phyloP scores from a whole-genome alignment of 2,888 invertebrate genomes.

The Ophraella communa region DNA sequence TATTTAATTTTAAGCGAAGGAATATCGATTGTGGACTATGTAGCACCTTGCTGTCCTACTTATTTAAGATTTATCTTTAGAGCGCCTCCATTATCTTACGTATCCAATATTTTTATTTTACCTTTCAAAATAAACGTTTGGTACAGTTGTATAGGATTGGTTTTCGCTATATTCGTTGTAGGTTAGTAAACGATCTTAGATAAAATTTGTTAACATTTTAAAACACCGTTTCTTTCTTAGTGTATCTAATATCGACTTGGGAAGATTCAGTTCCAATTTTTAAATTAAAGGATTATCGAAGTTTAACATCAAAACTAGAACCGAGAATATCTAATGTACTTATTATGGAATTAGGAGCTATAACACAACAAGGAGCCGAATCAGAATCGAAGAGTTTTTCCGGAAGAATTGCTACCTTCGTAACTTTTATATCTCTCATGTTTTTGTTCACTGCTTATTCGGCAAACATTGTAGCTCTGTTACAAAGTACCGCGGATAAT shows the following conservation, averaged over 20 bases:
- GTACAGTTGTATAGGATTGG: too few species aligned
- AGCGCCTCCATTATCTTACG: too few species aligned
- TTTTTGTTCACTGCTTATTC: conserved; percentile 72
- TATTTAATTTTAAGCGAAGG: too few species aligned
- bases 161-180: too few species aligned
- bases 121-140: too few species aligned
- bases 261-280: conserved; percentile 49
- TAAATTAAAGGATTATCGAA: conserved; percentile 22
- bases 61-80: too few species aligned
- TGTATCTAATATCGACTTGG: conserved; percentile 50
- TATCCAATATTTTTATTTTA: too few species aligned
- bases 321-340: conserved; percentile 48
- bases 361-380: conserved; percentile 62
- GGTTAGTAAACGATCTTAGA: too few species aligned
- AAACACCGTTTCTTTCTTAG: too few species aligned
- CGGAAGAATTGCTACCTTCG: conserved; percentile 58
- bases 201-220: too few species aligned
- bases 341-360: conserved; percentile 60
- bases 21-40: too few species aligned
- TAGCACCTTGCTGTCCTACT: too few species aligned
- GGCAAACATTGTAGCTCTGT: conserved; percentile 71
- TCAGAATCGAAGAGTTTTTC: conserved; percentile 58
- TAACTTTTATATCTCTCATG: conserved; percentile 59
- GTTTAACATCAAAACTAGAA: conserved; percentile 5
- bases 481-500: conserved; percentile 68